These are phyloP conservation scores for Drosophila sulfurigaster DNA, from an alignment of 1,140 invertebrate genomes.

Conservation along the genomic window DNA sequence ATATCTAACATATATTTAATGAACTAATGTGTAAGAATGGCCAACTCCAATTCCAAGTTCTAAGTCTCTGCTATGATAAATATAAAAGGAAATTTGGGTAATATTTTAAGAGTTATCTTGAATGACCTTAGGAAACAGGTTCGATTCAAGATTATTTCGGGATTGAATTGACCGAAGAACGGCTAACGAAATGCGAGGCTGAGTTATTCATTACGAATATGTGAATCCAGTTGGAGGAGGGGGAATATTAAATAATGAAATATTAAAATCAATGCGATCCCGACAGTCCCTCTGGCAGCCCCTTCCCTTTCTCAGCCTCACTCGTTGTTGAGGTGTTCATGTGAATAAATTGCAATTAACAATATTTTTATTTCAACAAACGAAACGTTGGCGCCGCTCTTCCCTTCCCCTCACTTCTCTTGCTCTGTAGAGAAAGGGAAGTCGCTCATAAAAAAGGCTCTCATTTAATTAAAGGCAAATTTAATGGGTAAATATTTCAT, in stretches of 20 bases:
- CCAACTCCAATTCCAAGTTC: too few relatives aligned
- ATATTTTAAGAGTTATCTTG: too few relatives aligned
- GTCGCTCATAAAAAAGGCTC: conserved; percentile 30
- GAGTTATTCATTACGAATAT: conserved; percentile 77
- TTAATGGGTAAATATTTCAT: conserved; percentile 83
- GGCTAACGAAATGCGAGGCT: conserved; percentile 17
- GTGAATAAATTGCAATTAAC: conserved; percentile 84
- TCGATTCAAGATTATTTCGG: background rate
- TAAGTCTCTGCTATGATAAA: too few relatives aligned
- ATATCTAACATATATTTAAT: too few relatives aligned
- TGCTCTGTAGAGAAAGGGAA: conserved; percentile 20
- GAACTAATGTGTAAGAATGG: too few relatives aligned
- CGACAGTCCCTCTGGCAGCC: conserved; percentile 30
- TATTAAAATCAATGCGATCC: conserved; percentile 78
- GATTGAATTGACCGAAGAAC: conserved; percentile 9
- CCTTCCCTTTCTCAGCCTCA: background rate
- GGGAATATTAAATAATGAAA: conserved; percentile 77
- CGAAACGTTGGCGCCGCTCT: conserved; percentile 53
- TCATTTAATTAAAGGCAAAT: conserved; percentile 83
- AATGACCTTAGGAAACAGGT: background rate
- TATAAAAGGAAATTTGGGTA: too few relatives aligned
- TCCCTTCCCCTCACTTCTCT: background rate
- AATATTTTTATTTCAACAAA: conserved; percentile 84
- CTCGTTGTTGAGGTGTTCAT: conserved; percentile 70
- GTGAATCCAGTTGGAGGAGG: conserved; percentile 22